A percentile compares a stretch with the other conserved stretches of the same genome.
Conservation (phyloP, 2,888 invertebrate species). For the Mesoligia furuncula region DNA sequence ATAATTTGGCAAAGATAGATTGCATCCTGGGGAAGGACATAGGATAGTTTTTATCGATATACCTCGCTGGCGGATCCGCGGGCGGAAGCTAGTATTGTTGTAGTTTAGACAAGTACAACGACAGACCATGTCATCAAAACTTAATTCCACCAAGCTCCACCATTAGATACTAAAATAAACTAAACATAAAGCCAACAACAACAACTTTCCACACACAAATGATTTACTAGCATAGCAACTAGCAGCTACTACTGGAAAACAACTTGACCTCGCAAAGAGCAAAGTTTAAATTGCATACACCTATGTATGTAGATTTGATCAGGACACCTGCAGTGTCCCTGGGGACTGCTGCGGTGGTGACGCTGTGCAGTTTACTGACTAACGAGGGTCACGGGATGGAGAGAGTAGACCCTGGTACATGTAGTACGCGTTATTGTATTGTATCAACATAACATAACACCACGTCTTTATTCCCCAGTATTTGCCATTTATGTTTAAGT, state of each 20-base stretch:
- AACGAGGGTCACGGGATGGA: constrained; percentile 19
- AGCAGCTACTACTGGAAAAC: constrained; percentile 14
- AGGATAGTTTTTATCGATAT: no score
- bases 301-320: constrained; percentile 59
- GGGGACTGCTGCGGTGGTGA: not conserved
- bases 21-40: no score
- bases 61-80: no score
- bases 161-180: not conserved
- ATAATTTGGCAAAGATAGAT: no score
- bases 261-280: constrained; percentile 17
- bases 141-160: not conserved
- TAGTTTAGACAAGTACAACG: not conserved
- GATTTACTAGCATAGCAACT: constrained; percentile 25
- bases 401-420: not conserved
- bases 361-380: constrained; percentile 25
- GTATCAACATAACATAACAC: not conserved
- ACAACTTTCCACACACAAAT: constrained; percentile 20
- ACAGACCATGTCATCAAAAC: not conserved
- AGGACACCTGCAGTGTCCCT: constrained; percentile 43
- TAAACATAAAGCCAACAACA: constrained; percentile 12
- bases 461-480: not conserved
- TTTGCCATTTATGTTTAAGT: not conserved
- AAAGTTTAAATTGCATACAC: constrained; percentile 65
- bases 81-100: no score
- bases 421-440: no score